phyloP scores from a whole-genome alignment of 2,888 invertebrate species.

The Choreutis nemorana region DNA sequence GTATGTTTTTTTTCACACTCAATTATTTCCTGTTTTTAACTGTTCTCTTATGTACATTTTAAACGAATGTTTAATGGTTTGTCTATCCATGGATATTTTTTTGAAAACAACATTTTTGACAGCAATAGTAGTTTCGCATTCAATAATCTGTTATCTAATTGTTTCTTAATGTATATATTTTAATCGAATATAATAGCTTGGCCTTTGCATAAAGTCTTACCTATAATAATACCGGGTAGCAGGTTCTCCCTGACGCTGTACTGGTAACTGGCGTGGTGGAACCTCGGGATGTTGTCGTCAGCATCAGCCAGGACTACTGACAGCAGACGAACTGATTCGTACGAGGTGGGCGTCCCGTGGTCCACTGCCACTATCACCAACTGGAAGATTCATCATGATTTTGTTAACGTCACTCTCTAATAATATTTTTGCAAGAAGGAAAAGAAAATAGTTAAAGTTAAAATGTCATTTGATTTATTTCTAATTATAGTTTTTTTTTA shows the following conservation, averaged over 20 bases:
- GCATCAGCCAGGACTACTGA: conserved; percentile 80
- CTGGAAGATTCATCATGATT: too few relatives aligned
- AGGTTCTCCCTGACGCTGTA: conserved; percentile 79
- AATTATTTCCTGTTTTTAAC: background rate
- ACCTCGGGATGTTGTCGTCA: conserved; percentile 83
- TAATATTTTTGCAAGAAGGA: too few relatives aligned
- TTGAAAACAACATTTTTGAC: too few relatives aligned
- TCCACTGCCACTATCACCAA: conserved; percentile 83
- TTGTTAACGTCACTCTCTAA: too few relatives aligned
- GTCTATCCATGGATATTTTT: background rate
- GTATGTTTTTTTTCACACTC: too few relatives aligned
- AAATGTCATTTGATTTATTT: too few relatives aligned
- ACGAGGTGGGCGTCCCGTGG: conserved; percentile 81
- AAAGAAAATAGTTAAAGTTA: too few relatives aligned
- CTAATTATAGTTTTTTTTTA: too few relatives aligned
- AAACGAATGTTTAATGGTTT: background rate
- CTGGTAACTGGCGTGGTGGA: conserved; percentile 72
- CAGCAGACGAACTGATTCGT: conserved; percentile 78
- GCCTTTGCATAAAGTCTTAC: conserved; percentile 30
- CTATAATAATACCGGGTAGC: conserved; percentile 68
- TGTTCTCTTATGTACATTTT: background rate
- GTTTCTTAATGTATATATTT: background rate
- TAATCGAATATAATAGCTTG: background rate
- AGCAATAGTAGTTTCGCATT: too few relatives aligned
- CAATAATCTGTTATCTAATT: too few relatives aligned